These are phyloP conservation scores for Nomada flava DNA, from an alignment of 2,888 invertebrate genomes.

Conservation along the genomic window DNA sequence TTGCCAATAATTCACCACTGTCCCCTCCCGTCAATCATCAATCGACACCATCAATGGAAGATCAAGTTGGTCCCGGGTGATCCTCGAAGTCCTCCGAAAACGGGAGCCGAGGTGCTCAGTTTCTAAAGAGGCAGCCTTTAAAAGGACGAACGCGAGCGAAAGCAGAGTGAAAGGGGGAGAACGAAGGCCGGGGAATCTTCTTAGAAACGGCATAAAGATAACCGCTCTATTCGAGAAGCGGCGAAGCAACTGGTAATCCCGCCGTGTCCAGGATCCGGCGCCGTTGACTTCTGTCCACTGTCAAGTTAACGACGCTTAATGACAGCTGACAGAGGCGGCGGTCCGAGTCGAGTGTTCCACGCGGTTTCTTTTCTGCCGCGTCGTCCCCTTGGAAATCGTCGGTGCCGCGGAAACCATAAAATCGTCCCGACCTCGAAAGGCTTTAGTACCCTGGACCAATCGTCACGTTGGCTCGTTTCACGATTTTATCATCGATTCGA, in stretches of 20 bases:
- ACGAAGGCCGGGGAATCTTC: conserved; percentile 61
- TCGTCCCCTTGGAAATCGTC: conserved; percentile 41
- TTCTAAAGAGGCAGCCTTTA: neutral
- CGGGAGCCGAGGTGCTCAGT: neutral
- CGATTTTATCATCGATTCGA: conserved; percentile 65
- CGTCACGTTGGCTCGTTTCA: conserved; percentile 24
- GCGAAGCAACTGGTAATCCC: conserved; percentile 57
- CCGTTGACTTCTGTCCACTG: conserved; percentile 72
- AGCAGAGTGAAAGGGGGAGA: neutral
- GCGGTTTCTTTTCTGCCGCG: conserved; percentile 36
- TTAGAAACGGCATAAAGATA: conserved; percentile 71
- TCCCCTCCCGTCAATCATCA: neutral
- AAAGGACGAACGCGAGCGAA: conserved; percentile 36
- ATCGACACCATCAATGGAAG: neutral
- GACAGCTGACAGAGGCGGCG: conserved; percentile 68
- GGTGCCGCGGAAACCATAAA: conserved; percentile 67
- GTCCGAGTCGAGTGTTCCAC: conserved; percentile 44
- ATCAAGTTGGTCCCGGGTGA: conserved; percentile 6
- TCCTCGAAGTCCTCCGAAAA: neutral
- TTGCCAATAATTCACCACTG: neutral
- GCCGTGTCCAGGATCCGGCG: conserved; percentile 44
- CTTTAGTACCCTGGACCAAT: conserved; percentile 44
- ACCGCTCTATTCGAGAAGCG: conserved; percentile 67
- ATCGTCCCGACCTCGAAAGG: conserved; percentile 29
- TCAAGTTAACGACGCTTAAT: conserved; percentile 72